Percentiles rank a stretch among this genome's conserved stretches.
Evolutionary conservation across 2,797 vertebrate genomes (phyloP).

Genomic region (Tokudaia muenninki): DNA sequence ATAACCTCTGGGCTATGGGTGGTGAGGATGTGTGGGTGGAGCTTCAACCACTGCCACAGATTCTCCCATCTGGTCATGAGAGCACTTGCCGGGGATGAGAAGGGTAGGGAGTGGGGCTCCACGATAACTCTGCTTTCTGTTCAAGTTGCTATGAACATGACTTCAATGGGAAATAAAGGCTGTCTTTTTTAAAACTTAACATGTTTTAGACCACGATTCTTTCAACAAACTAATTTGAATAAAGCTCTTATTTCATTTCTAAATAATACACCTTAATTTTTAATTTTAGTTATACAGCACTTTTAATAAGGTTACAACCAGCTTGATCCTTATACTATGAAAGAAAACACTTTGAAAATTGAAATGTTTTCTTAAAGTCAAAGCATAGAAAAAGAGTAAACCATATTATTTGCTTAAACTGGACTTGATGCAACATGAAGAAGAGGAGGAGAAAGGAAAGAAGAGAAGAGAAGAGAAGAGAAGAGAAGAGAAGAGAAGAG

Average conservation of each 20-base stretch:
- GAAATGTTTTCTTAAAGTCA: slow-evolving; percentile 34
- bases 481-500: rapidly evolving
- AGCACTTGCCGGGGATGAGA: no score
- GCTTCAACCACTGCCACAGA: rapidly evolving
- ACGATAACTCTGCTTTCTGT: not conserved
- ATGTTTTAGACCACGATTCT: not conserved
- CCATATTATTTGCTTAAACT: not conserved
- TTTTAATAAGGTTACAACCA: not conserved
- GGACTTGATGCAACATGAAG: slow-evolving; percentile 46
- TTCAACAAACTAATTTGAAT: slow-evolving; percentile 38
- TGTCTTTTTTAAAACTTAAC: not conserved
- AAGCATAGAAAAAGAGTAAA: slow-evolving; percentile 3
- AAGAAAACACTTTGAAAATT: slow-evolving; percentile 42
- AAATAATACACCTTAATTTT: slow-evolving; percentile 9
- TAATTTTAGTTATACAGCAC: slow-evolving; percentile 14
- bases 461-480: no score
- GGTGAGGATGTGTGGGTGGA: not conserved
- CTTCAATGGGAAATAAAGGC: not conserved
- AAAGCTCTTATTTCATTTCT: not conserved
- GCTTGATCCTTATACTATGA: slow-evolving; percentile 25
- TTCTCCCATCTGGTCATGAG: rapidly evolving
- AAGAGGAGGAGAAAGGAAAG: not conserved
- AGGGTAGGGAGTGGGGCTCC: rapidly evolving
- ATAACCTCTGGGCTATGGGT: not conserved
- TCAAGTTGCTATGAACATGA: not conserved